phyloP scores from a whole-genome alignment of 2,888 invertebrate species.

The Orgyia antiqua region DNA sequence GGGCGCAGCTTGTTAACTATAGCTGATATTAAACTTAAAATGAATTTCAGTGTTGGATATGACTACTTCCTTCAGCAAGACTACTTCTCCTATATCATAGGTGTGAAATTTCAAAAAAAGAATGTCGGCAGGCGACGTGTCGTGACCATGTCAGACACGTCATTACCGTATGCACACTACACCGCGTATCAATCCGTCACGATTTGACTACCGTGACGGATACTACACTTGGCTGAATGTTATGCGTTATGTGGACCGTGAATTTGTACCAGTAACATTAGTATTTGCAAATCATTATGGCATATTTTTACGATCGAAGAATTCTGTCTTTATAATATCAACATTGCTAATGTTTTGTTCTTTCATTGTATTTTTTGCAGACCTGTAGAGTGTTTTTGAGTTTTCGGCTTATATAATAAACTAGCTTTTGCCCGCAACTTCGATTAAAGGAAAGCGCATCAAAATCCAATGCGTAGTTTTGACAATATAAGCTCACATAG shows the following conservation, averaged over 20 bases:
- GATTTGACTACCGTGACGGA: constrained; percentile 46
- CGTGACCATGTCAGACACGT: constrained; percentile 52
- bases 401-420: too few species aligned
- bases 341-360: too few species aligned
- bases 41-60: too few species aligned
- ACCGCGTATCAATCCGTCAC: constrained; percentile 44
- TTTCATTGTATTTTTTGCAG: too few species aligned
- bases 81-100: constrained; percentile 7
- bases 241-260: constrained; percentile 22
- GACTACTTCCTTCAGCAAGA: constrained; percentile 1
- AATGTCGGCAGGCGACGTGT: constrained; percentile 56
- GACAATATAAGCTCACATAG: too few species aligned
- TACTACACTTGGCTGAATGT: constrained; percentile 27
- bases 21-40: too few species aligned
- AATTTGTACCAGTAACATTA: constrained; percentile 14
- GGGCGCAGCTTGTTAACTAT: too few species aligned
- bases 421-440: too few species aligned
- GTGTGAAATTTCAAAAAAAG: constrained; percentile 60
- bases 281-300: constrained; percentile 20
- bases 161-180: constrained; percentile 32
- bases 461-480: too few species aligned
- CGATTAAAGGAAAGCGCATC: too few species aligned
- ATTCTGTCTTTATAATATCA: neutral
- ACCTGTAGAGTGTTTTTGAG: too few species aligned
- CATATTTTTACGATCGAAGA: constrained; percentile 15